These are phyloP conservation scores for Trachelus stipa DNA, from an alignment of 2,888 invertebrate species.

Conservation along the genomic window DNA sequence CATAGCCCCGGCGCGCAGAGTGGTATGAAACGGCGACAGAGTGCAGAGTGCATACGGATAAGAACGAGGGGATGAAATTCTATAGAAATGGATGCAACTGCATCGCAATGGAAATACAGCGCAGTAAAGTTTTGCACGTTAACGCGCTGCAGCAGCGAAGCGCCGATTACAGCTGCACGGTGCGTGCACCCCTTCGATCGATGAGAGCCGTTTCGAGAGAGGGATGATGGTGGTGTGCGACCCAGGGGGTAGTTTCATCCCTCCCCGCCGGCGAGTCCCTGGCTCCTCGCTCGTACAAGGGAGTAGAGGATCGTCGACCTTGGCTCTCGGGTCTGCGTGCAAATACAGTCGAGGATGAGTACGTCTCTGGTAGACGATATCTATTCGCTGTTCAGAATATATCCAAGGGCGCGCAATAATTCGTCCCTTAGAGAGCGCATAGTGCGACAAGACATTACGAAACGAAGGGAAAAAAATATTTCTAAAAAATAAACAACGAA, in stretches of 20 bases:
- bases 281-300: neutral
- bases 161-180: constrained; percentile 34
- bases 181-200: constrained; percentile 48
- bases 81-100: neutral
- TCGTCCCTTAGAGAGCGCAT: neutral
- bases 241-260: neutral
- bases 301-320: neutral
- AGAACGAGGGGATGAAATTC: neutral
- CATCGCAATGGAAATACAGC: neutral
- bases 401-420: neutral
- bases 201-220: constrained; percentile 40
- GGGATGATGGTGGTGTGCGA: neutral
- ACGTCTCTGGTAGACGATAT: neutral
- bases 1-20: neutral
- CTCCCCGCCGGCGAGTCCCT: constrained; percentile 11
- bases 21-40: neutral
- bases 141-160: neutral
- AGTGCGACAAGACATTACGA: constrained; percentile 15
- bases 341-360: neutral
- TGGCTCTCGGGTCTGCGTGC: neutral
- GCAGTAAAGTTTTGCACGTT: neutral
- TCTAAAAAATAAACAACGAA: neutral
- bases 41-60: neutral
- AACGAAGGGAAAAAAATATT: neutral
- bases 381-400: neutral